phyloP scores from a whole-genome alignment of 1,140 invertebrate genomes.

The Protaetia brevitarsis region DNA sequence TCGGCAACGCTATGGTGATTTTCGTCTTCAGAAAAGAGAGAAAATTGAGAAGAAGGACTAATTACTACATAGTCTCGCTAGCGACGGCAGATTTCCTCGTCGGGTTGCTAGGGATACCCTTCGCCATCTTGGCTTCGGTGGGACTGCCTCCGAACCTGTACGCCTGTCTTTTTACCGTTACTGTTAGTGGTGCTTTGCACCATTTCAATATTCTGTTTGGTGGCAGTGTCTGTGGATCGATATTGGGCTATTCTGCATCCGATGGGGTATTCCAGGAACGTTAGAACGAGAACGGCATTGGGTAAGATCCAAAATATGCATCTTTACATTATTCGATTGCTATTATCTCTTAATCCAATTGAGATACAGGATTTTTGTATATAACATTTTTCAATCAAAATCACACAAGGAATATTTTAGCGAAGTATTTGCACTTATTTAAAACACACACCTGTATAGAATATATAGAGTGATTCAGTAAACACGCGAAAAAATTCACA shows the following conservation, averaged over 20 bases:
- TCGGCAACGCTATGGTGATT: conserved; percentile 83
- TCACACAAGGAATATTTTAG: too few relatives aligned
- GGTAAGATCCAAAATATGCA: too few relatives aligned
- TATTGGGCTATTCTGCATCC: conserved; percentile 91
- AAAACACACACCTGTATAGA: too few relatives aligned
- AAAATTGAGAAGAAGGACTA: conserved; percentile 74
- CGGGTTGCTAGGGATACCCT: conserved; percentile 76
- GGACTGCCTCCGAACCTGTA: conserved; percentile 74
- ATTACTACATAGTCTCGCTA: conserved; percentile 88
- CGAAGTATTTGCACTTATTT: too few relatives aligned
- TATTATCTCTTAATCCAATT: too few relatives aligned
- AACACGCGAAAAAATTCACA: too few relatives aligned
- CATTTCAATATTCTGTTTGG: conserved; percentile 86
- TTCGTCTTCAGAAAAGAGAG: conserved; percentile 76
- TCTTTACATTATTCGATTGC: too few relatives aligned
- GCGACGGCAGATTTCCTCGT: conserved; percentile 82
- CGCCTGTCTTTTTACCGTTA: conserved; percentile 83
- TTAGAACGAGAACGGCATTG: conserved; percentile 77
- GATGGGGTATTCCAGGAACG: conserved; percentile 84
- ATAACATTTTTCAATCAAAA: too few relatives aligned
- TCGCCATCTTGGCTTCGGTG: conserved; percentile 74
- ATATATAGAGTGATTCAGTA: too few relatives aligned
- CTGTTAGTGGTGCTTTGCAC: conserved; percentile 84
- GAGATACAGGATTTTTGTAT: too few relatives aligned
- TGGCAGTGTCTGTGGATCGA: conserved; percentile 85